Base-by-base conservation (phyloP, 2,113 vertebrate genomes). In the Halcyon senegalensis region DNA sequence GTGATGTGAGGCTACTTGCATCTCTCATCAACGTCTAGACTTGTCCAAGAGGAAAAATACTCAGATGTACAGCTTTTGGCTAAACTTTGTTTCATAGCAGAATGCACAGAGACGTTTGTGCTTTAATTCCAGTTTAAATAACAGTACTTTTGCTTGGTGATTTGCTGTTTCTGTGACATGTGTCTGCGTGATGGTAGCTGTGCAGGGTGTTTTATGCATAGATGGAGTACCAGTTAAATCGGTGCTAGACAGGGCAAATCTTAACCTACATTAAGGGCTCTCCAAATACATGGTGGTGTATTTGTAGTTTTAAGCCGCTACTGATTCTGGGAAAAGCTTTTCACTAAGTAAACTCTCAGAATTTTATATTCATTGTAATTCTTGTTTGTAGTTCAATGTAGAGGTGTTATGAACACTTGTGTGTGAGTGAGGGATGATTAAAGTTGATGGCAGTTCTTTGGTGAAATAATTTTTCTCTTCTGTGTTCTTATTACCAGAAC, bases 251-350 rank as follows among this genome's bases (percentile, higher is more conserved):
- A 35, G 25, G 14, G 28, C 25, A 55, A 67, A 15, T 13, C 44
- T 62, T 41, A 73, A 56, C 0, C 0, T 53, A 50, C 55, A 33
- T 2, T 0, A 30, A 59, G 15, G 20, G 64, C 25, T 84, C 25
- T 84, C 62, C 56, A 70, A 59, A 17, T 58, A 31, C 39, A 10
- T 9, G 6, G n/a, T 31, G 56, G 6, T 37, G 4, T 50, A 27
- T 87, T 59, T n/a, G 60, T 46, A 72, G 60, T 13, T 37, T 83
- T 24, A 72, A 72, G 43, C 53, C 7, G 17, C 43, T 44, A 1
- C 39, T 79, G 37, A 24, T 89, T 55, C n/a, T 67, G 51, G n/a
- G 76, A 33, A 86, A 77, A 64, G 17, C 46, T 78, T 81, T 68
- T 66, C 23, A 28, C 15, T 69, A 41, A n/a, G 33, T 51, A 68